Evolutionary conservation across 2,797 vertebrate genomes (phyloP), one percentile per base, ranked within the genome.

Genomic region (Parauchenoglanis punctatus): DNA sequence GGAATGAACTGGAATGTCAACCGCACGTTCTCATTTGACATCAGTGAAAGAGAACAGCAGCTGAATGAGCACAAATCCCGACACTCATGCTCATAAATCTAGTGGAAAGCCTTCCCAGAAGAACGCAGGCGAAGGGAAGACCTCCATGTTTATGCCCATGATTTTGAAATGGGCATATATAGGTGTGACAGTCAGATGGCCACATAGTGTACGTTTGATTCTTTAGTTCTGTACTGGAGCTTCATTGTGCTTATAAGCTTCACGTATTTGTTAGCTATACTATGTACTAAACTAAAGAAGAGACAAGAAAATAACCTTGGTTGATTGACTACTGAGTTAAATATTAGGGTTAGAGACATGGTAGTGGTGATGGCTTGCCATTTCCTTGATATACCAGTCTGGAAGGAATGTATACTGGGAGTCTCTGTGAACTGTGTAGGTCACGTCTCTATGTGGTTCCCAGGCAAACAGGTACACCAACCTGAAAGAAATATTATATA

Each of bases 391-490:
- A 0, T 96, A 99, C 97, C 97, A 98, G 7, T 92, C 92, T 0
- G 97, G 97, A 76, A 99, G 93, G 91, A 98, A 97, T 54, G 93
- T 92, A 13, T 96, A 94, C 6, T 92, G 90, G 0, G 95, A 94
- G 86, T 96, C 96, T 78, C 84, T 94, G 93, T 98, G 97, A 72
- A 96, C 81, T 4, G 96, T 95, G 93, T 94, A 98, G 35, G 95
- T 96, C 89, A 98, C 96, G 0, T 98, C 96, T 88, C 92, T 90
- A 10, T 92, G 93, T 1, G 97, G 97, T 70, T 97, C 96, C 95
- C 96, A 97, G 86, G 95, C 94, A 90, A 98, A 98, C 89, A 98
- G 95, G 88, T 97, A 94, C 88, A 98, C 96, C 2, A 97, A 93
- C 68, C 97, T 98, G 91, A 73, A 87, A 91, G 63, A 86, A n/a